Base-by-base conservation (phyloP, 2,113 vertebrate species). In the Elephas maximus region DNA sequence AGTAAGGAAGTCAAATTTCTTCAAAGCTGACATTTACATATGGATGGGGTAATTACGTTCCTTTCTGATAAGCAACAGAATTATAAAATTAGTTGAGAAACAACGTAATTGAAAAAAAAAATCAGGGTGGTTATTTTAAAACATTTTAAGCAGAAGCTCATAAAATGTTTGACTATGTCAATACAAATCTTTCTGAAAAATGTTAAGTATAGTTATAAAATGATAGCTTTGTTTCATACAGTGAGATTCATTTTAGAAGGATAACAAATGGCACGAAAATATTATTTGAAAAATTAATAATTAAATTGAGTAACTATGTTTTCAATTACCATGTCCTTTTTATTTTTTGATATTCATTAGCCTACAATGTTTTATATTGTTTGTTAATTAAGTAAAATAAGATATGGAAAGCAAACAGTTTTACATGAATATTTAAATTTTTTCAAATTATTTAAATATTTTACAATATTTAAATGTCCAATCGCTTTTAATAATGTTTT, bases 401-500 rank as follows among this genome's bases (percentile, higher is more conserved):
- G 73, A 85, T 60, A 85, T 74, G 51, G 15, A 92, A 79, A 77
- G 48, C 65, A 96, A 88, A 85, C 63, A 80, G 21, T 76, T 94
- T 77, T 84, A 95, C 23, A 95, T 12, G 20, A 65, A n/a, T 30
- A 78, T 73, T 91, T 95, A 51, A 48, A 41, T 57, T 76, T 57
- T 76, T 44, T 63, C 78, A 65, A 96, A 88, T 57, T 91, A 90
- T 24, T 71, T 9, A 65, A 65, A 53, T 57, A 0, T 74, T 92
- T 97, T 94, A 95, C 41, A 87, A 82, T 90, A 80, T 93, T 96
- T 91, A 90, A 93, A 96, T 78, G 18, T 23, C 80, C 37, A 95
- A 76, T 92, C 91, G 88, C 26, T 96, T 93, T 91, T 86, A 94
- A 86, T 95, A 95, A 94, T 79, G 41, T 83, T 96, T 96, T 69